These are phyloP conservation scores for Diadumene lineata DNA, from an alignment of 92 coral and sea anemone genomes.

Conservation along the genomic window DNA sequence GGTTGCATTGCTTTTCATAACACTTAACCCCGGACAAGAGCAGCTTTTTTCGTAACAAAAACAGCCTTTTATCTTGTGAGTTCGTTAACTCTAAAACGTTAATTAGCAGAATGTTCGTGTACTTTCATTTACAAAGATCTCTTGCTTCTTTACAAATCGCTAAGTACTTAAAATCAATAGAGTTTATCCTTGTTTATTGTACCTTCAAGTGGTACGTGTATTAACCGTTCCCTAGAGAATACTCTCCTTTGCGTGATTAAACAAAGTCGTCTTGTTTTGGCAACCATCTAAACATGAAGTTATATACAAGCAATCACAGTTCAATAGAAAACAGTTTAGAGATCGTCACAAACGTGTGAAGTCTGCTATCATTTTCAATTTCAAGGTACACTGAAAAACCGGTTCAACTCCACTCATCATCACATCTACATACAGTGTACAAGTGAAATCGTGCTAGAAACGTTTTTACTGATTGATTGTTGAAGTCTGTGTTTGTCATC, in stretches of 20 bases:
- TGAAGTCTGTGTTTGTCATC: too few relatives aligned
- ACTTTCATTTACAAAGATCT: neutral
- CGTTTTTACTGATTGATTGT: too few relatives aligned
- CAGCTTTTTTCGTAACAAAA: too few relatives aligned
- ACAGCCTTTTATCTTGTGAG: neutral
- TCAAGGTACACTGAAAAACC: too few relatives aligned
- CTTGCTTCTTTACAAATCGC: conserved; percentile 5
- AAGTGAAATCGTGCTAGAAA: too few relatives aligned
- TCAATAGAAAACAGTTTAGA: neutral
- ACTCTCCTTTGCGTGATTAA: conserved; percentile 4
- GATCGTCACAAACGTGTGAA: conserved; percentile 3
- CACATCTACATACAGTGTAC: too few relatives aligned
- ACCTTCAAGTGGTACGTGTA: neutral
- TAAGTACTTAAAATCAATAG: conserved; percentile 17
- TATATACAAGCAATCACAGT: conserved; percentile 7
- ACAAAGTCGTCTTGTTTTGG: conserved; percentile 38
- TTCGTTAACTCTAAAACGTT: neutral
- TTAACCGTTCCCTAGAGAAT: conserved; percentile 20
- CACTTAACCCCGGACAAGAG: too few relatives aligned
- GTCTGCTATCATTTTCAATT: neutral
- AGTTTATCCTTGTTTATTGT: conserved; percentile 14
- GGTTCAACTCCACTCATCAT: too few relatives aligned
- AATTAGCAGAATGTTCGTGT: neutral
- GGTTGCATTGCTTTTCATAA: too few relatives aligned
- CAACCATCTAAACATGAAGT: conserved; percentile 41